Evolutionary conservation across 2,888 invertebrate genomes (phyloP).

Genomic region (Chaetogeoica ovagalla): DNA sequence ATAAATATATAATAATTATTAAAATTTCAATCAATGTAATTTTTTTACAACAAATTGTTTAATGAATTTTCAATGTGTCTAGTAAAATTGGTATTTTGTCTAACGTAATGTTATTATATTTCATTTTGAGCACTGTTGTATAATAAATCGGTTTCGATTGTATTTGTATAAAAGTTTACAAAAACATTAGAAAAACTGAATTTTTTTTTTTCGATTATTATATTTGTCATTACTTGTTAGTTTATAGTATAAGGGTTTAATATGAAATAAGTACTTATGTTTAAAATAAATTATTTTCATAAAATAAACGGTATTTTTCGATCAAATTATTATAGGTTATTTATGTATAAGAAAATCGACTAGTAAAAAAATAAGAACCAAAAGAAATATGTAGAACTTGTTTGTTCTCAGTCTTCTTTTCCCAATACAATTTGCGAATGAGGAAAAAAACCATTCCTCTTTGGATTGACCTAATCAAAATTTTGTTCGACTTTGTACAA

Average conservation of each 20-base stretch:
- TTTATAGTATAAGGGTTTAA: slow-evolving; percentile 8
- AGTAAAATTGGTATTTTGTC: neutral
- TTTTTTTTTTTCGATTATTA: slow-evolving; percentile 2
- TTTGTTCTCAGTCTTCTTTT: no score
- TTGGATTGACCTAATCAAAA: no score
- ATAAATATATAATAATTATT: neutral
- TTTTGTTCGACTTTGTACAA: no score
- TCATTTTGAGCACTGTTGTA: neutral
- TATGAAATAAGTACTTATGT: slow-evolving; percentile 39
- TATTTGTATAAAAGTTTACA: slow-evolving; percentile 17
- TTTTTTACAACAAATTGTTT: no score
- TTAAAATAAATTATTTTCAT: slow-evolving; percentile 34
- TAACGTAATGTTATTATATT: neutral
- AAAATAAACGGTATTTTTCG: slow-evolving; percentile 35
- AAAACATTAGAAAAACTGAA: neutral
- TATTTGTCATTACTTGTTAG: slow-evolving; percentile 10
- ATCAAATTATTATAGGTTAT: slow-evolving; percentile 11
- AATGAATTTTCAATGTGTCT: neutral
- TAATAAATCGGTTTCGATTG: slow-evolving; percentile 16
- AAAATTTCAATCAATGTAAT: no score
- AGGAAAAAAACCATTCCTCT: no score
- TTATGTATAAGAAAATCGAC: neutral
- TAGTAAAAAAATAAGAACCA: no score
- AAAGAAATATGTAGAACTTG: no score
- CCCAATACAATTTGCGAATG: no score